A percentile compares a stretch with the other conserved stretches of the same genome.
Conservation (phyloP, 1,140 invertebrate genomes). For the Aricia agestis region DNA sequence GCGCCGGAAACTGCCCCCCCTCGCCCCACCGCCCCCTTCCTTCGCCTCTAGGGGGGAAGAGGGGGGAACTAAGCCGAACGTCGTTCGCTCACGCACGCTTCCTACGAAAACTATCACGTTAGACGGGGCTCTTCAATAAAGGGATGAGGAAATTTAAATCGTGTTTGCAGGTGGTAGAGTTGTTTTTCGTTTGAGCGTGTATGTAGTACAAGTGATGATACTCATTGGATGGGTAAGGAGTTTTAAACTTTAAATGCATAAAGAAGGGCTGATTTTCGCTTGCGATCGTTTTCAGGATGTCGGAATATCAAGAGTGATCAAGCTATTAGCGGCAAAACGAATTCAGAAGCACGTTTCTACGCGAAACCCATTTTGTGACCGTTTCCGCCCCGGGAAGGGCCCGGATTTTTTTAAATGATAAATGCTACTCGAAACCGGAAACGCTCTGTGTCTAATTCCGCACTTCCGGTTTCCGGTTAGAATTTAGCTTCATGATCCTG, state of each 20-base stretch:
- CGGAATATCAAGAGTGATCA: neutral
- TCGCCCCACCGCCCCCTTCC: slow-evolving; percentile 4
- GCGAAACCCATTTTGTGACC: slow-evolving; percentile 20
- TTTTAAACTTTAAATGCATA: neutral
- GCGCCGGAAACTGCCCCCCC: slow-evolving; percentile 59
- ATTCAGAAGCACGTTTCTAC: slow-evolving; percentile 46
- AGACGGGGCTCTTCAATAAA: neutral
- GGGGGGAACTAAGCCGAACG: slow-evolving; percentile 37
- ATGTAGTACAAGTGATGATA: slow-evolving; percentile 1
- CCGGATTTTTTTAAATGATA: slow-evolving; percentile 26
- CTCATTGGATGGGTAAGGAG: neutral
- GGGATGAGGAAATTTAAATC: neutral
- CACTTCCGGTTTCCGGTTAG: slow-evolving; percentile 23
- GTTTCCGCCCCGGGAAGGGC: slow-evolving; percentile 31
- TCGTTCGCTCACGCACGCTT: slow-evolving; percentile 53
- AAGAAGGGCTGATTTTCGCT: slow-evolving; percentile 23
- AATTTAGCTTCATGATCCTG: slow-evolving; percentile 10
- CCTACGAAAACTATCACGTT: slow-evolving; percentile 27
- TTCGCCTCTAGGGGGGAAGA: neutral
- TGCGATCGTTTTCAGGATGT: neutral
- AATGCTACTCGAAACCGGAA: slow-evolving; percentile 7
- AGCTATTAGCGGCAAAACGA: slow-evolving; percentile 36
- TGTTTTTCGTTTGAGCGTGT: neutral
- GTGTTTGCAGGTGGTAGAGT: neutral
- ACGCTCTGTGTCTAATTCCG: neutral